phyloP scores from a whole-genome alignment of 2,797 vertebrate genomes.

The Delichon dasypus region DNA sequence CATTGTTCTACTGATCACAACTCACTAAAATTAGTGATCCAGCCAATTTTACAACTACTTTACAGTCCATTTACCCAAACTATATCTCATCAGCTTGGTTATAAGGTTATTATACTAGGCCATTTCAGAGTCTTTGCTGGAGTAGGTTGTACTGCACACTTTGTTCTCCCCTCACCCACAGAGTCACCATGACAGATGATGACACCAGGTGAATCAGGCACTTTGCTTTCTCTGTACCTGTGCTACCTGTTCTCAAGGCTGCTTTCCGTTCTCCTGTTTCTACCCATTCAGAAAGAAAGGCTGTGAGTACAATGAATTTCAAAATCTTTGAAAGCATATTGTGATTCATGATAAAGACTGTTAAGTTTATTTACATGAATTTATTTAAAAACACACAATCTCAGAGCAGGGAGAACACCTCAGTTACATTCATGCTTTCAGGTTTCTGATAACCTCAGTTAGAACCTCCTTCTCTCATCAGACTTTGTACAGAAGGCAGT shows the following conservation, averaged over 20 bases:
- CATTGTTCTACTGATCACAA: neutral
- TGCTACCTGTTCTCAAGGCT: neutral
- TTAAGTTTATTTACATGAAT: neutral
- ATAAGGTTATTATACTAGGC: neutral
- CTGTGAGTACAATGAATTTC: neutral
- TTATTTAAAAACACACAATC: neutral
- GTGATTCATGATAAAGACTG: neutral
- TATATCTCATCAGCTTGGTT: neutral
- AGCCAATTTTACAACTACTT: neutral
- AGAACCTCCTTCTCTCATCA: neutral
- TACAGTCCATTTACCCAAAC: neutral
- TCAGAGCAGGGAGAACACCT: neutral
- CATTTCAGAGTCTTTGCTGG: neutral
- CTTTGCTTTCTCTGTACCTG: neutral
- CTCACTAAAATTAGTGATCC: neutral
- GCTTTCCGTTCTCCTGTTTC: neutral
- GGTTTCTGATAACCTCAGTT: neutral
- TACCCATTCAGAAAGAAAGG: neutral
- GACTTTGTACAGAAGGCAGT: neutral
- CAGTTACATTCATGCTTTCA: neutral
- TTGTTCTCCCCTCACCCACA: neutral
- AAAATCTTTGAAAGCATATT: neutral
- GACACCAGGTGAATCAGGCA: neutral
- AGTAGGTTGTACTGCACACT: neutral
- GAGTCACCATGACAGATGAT: neutral